Evolutionary conservation across 2,113 vertebrate genomes (phyloP), one percentile per base, ranked within the genome.

Genomic region (Coturnix japonica): DNA sequence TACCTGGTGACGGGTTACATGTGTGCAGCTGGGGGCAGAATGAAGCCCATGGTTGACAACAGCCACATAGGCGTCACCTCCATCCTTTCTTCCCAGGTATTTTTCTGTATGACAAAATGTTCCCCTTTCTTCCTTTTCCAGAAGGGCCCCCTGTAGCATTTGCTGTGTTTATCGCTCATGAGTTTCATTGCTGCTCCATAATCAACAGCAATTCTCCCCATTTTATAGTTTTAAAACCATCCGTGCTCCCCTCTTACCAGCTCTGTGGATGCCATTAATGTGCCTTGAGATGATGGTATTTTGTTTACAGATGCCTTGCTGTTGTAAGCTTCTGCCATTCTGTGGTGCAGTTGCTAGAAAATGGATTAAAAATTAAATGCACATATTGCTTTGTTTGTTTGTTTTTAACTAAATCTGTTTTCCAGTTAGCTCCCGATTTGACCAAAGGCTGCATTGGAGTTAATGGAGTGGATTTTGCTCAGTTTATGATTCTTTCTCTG

Each of bases 391-490:
- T 82, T 81, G 72, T 86, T 92, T 93, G 72, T 89, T 95, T 91
- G 82, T 88, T 94, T 93, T 93, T 85, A 93, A 84, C 59, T 65
- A 87, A 94, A 92, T 39, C 92, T 88, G n/a, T 60, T 92, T 79
- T 84, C 69, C 72, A 91, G 6, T 91, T 87, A 92, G 83, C 64
- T 51, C 23, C 12, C 25, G 8, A 28, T 53, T 53, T 16, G 77
- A 90, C 84, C 82, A 77, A 67, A 90, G 83, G 73, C 72, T 78
- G 69, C 66, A 44, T 66, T 71, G 31, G 59, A 61, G 49, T 86
- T 94, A 15, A 16, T 28, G 51, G 51, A 9, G 51, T 53, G 51
- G 51, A 17, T 53, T 53, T 53, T 53, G 74, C 41, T 75, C 64
- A 39, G 64, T 71, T n/a, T 84, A 0, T 54, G 79, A 67, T 89